Percentiles rank a stretch among this genome's conserved stretches.
phyloP scores from a whole-genome alignment of 2,888 invertebrate species.

The Noctua janthe region DNA sequence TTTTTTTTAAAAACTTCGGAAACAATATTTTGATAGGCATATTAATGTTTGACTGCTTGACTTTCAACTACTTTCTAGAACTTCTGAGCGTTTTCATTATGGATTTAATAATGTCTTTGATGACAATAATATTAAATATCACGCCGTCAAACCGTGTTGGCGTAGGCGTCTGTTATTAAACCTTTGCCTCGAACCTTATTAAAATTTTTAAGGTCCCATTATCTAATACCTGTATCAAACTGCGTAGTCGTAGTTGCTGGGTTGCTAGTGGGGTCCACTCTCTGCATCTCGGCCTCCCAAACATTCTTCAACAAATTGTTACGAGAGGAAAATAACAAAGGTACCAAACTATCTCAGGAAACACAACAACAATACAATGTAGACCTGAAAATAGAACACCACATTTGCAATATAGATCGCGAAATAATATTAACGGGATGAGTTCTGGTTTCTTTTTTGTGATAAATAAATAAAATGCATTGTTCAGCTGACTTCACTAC shows the following conservation, averaged over 20 bases:
- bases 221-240: slow-evolving; percentile 93
- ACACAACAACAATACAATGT: slow-evolving; percentile 21
- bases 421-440: slow-evolving; percentile 26
- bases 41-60: neutral
- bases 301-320: slow-evolving; percentile 80
- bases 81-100: neutral
- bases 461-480: slow-evolving; percentile 78
- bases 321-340: slow-evolving; percentile 63
- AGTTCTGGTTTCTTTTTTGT: slow-evolving; percentile 48
- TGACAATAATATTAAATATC: slow-evolving; percentile 27
- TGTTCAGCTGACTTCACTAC: slow-evolving; percentile 74
- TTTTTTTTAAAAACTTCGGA: neutral
- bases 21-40: neutral
- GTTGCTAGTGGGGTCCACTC: slow-evolving; percentile 95
- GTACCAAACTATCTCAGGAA: slow-evolving; percentile 34
- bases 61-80: neutral
- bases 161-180: slow-evolving; percentile 85
- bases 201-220: neutral
- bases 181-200: slow-evolving; percentile 12
- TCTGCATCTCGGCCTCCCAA: slow-evolving; percentile 92
- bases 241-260: slow-evolving; percentile 95
- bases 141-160: slow-evolving; percentile 18
- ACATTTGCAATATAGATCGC: slow-evolving; percentile 33
- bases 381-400: slow-evolving; percentile 24
- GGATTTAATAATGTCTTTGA: slow-evolving; percentile 1